These are phyloP conservation scores for Oikopleura vanhoeffeni DNA, from an alignment of 23 tunicate species.

Conservation along the genomic window DNA sequence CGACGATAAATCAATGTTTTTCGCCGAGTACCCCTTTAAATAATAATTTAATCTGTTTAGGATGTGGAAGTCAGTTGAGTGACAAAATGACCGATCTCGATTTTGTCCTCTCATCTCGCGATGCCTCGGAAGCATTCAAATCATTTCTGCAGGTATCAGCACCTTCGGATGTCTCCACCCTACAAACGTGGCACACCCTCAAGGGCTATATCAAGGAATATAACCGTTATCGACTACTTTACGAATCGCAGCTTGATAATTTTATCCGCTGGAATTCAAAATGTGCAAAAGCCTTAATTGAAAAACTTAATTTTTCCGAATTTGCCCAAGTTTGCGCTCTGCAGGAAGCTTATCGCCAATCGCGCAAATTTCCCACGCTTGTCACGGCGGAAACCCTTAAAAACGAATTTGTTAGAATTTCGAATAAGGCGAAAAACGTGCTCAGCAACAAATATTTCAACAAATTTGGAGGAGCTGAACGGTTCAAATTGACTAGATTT, in stretches of 20 bases:
- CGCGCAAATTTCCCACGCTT: not conserved
- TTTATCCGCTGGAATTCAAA: not conserved
- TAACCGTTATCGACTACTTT: not conserved
- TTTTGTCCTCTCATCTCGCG: not conserved
- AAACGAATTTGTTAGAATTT: not conserved
- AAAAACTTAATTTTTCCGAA: not conserved
- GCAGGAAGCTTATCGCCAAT: not conserved
- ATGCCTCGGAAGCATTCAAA: not conserved
- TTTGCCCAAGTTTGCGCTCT: not conserved
- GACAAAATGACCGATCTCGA: too few relatives aligned
- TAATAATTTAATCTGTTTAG: too few relatives aligned
- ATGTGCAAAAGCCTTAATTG: constrained; percentile 7
- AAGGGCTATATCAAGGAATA: not conserved
- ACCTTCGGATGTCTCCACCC: not conserved
- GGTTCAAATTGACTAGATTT: not conserved
- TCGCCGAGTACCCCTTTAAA: too few relatives aligned
- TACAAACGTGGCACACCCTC: not conserved
- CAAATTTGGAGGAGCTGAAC: not conserved
- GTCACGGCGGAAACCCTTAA: not conserved
- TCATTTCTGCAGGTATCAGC: not conserved
- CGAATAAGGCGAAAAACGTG: not conserved
- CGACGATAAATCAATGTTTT: too few relatives aligned
- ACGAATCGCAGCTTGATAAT: not conserved
- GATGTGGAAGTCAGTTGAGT: too few relatives aligned
- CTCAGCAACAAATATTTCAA: not conserved